Evolutionary conservation across 1,140 invertebrate species (phyloP), one percentile per base, ranked within the genome.

Genomic region (Rhizoglyphus robini): DNA sequence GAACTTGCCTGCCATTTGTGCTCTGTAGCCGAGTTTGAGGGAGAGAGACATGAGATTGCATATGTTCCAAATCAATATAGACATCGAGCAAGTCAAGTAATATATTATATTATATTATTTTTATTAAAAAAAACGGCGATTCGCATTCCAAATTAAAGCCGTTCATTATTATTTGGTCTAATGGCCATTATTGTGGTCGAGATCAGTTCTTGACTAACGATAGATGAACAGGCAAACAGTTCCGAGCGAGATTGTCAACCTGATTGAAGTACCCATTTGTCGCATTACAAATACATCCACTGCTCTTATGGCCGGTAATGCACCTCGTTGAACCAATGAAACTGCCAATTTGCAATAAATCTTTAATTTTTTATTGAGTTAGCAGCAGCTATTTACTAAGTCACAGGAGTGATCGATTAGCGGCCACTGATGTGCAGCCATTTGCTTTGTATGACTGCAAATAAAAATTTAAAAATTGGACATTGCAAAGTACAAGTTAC

Each of bases 101-200:
- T 29, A 60, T n/a, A n/a, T n/a, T n/a, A n/a, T n/a, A n/a, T n/a
- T n/a, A n/a, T n/a, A n/a, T n/a, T n/a, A n/a, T n/a, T n/a, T n/a
- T n/a, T n/a, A n/a, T n/a, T n/a, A 60, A 34, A 27, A 27, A 20
- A 34, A 60, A 34, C 27, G 31, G 58, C 36, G 58, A 60, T 60
- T 60, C 32, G 58, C 15, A 60, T 60, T 60, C 58, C 29, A 60
- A 60, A 60, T 60, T 15, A 60, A 32, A n/a, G 4, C 47, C 18
- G n/a, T 41, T 49, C 20, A 49, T 49, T 4, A 41, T 41, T 41
- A 41, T 41, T 41, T n/a, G n/a, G n/a, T n/a, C n/a, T n/a, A n/a
- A n/a, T n/a, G 36, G 8, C 36, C 8, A 41, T 41, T 41, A 41
- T 41, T 18, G 36, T 41, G 36, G 18, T 41, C 18, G 36, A 41